These are phyloP conservation scores for Clarias gariepinus DNA, from an alignment of 2,113 vertebrate genomes.

Conservation along the genomic window DNA sequence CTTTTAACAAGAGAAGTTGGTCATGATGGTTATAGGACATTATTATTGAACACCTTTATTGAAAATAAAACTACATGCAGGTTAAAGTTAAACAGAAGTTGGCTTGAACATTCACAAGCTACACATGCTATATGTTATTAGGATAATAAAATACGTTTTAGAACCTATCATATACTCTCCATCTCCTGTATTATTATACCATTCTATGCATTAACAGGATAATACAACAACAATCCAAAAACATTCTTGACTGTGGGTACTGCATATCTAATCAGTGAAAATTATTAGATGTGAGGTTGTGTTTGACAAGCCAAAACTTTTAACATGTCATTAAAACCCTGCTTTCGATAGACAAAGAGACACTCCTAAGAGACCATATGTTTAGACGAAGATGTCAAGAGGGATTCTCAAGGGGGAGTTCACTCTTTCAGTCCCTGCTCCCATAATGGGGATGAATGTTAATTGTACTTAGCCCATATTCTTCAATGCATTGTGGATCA, in stretches of 20 bases:
- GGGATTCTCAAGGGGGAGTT: constrained; percentile 53
- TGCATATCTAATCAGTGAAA: constrained; percentile 20
- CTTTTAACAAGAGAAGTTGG: constrained; percentile 33
- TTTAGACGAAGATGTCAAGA: constrained; percentile 49
- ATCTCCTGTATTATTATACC: constrained; percentile 29
- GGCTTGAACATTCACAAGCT: constrained; percentile 20
- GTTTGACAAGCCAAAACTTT: constrained; percentile 16
- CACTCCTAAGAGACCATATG: constrained; percentile 36
- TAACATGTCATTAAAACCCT: constrained; percentile 22
- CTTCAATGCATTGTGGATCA: constrained; percentile 71
- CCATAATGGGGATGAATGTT: constrained; percentile 64
- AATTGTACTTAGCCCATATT: constrained; percentile 72
- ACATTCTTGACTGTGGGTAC: neutral
- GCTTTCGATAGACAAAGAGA: constrained; percentile 23
- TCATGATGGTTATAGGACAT: constrained; percentile 22
- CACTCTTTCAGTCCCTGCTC: constrained; percentile 50
- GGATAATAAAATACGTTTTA: neutral
- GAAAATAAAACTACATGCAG: constrained; percentile 33
- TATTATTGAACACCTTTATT: constrained; percentile 18
- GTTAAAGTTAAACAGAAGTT: constrained; percentile 24
- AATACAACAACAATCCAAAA: neutral
- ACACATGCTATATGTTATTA: constrained; percentile 26
- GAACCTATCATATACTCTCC: constrained; percentile 32
- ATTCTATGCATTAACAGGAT: constrained; percentile 41
- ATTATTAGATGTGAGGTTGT: constrained; percentile 18